Percentiles rank a stretch among this genome's conserved stretches.
phyloP scores from a whole-genome alignment of 1,140 invertebrate species.

The Pogonognathellus flavescens region DNA sequence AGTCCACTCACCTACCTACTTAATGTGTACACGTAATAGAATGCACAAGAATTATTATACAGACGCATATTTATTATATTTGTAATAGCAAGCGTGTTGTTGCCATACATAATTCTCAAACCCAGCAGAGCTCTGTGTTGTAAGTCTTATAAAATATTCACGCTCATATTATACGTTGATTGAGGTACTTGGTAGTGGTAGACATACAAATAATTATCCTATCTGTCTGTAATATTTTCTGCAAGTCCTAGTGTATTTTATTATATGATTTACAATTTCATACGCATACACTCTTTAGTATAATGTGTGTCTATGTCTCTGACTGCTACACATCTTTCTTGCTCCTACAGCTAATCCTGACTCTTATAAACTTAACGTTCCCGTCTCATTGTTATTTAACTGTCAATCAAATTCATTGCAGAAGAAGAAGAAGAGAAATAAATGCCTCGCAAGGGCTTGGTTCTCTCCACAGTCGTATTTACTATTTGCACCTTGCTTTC shows the following conservation, averaged over 20 bases:
- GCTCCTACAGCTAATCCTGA: background rate
- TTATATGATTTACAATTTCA: background rate
- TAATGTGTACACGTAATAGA: conserved; percentile 15
- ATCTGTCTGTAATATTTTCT: background rate
- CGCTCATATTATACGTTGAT: too few relatives aligned
- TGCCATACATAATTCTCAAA: too few relatives aligned
- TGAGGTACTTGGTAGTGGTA: too few relatives aligned
- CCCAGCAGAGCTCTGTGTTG: too few relatives aligned
- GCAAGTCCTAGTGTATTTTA: background rate
- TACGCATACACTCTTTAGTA: background rate
- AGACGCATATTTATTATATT: conserved; percentile 27
- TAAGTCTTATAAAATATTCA: too few relatives aligned
- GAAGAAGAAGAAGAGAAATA: conserved; percentile 1
- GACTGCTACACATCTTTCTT: background rate
- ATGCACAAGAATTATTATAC: conserved; percentile 6
- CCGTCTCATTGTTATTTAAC: conserved; percentile 55
- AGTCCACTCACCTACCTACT: background rate
- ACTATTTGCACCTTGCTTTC: too few relatives aligned
- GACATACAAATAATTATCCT: too few relatives aligned
- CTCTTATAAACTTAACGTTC: conserved; percentile 4
- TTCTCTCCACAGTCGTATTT: background rate
- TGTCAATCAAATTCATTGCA: conserved; percentile 53
- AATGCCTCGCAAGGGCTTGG: background rate
- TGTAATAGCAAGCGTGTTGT: background rate
- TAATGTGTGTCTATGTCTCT: background rate